Evolutionary conservation across 2,797 vertebrate species (phyloP).

Genomic region (Lates japonicus): DNA sequence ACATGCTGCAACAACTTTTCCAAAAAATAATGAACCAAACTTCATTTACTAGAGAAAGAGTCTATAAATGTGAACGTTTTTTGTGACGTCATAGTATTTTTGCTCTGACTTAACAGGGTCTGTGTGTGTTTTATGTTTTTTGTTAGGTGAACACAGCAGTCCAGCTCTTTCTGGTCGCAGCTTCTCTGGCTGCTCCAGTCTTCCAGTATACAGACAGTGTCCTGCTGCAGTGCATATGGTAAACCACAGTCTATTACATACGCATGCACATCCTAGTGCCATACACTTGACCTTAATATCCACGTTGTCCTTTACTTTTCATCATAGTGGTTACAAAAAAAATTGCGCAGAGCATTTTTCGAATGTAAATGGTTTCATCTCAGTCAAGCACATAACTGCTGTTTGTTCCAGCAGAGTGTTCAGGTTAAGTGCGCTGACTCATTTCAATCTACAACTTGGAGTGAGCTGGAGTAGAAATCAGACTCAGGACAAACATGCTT

Average conservation of each 20-base stretch:
- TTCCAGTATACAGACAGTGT: conserved; percentile 96
- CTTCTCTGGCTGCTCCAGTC: conserved; percentile 95
- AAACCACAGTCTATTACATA: conserved; percentile 59
- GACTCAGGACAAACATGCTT: conserved; percentile 26
- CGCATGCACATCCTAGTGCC: not conserved
- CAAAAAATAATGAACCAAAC: not conserved
- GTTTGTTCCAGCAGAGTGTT: conserved; percentile 39
- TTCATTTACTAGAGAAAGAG: not conserved
- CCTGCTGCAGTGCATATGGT: conserved; percentile 95
- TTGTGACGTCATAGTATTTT: not conserved
- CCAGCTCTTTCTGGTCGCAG: conserved; percentile 94
- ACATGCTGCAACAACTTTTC: too few relatives aligned
- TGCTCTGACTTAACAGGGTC: not conserved
- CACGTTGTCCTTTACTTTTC: not conserved
- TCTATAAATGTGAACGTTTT: not conserved
- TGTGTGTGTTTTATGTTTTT: not conserved
- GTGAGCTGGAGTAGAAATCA: conserved; percentile 27
- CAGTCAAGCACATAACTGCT: conserved; percentile 39
- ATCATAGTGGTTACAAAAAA: not conserved
- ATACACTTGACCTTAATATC: not conserved
- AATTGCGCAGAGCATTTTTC: not conserved
- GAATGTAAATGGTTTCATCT: conserved; percentile 14
- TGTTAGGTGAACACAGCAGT: conserved; percentile 95
- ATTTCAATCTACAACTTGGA: not conserved
- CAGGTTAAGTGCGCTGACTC: conserved; percentile 56